Conservation (phyloP, 2,113 vertebrate genomes). For the Laticauda laticaudata region DNA sequence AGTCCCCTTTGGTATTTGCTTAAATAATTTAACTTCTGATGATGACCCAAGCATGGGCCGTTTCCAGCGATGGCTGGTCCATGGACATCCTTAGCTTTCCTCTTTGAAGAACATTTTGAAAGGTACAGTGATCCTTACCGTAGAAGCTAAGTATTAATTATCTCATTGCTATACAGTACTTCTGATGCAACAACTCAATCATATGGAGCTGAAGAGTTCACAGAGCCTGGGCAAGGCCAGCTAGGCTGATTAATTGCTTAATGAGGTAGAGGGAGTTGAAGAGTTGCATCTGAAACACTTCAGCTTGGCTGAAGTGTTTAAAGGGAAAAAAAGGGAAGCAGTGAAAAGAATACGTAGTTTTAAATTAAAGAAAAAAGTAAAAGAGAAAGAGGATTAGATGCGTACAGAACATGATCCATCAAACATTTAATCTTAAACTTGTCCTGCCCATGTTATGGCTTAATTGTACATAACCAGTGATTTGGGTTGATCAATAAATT, state of each 20-base stretch:
- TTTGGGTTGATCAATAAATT: neutral
- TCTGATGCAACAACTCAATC: conserved; percentile 26
- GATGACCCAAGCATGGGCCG: neutral
- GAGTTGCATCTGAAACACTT: conserved; percentile 1
- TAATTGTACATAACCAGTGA: neutral
- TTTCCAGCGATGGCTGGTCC: neutral
- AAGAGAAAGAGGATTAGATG: neutral
- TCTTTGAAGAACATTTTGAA: conserved; percentile 20
- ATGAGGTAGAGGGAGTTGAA: conserved; percentile 25
- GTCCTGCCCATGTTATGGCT: neutral
- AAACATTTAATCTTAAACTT: neutral
- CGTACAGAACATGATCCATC: neutral
- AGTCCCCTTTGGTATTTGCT: conserved; percentile 1
- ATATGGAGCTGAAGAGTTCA: conserved; percentile 31
- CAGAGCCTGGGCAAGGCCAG: conserved; percentile 17
- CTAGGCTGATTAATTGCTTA: conserved; percentile 35
- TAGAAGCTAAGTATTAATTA: conserved; percentile 21
- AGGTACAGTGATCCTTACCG: conserved; percentile 14
- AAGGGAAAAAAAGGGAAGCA: neutral
- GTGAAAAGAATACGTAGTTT: neutral
- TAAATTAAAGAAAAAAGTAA: neutral
- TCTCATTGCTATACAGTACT: conserved; percentile 19
- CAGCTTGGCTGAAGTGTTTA: neutral
- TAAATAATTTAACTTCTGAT: conserved; percentile 19
- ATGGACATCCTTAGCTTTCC: neutral